Base-by-base conservation (phyloP, 2,888 invertebrate species). In the Diachrysia chrysitis region DNA sequence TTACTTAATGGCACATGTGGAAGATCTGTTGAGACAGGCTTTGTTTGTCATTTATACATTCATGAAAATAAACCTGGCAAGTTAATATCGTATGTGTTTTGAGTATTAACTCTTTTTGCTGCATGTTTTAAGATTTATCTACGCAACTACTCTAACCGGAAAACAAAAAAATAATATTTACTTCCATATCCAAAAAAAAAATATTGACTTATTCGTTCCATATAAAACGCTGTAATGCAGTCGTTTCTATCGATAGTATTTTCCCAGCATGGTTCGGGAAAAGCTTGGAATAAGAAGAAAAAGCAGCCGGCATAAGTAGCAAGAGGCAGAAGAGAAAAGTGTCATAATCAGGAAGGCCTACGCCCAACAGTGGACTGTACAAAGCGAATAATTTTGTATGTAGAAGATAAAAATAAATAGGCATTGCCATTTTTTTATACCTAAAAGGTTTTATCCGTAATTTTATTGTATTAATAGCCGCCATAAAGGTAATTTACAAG, bases 401-500 rank as follows among this genome's bases (percentile, higher is more conserved):
- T 42, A n/a, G 42, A 42, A 6, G 0, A 21, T 21, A 12, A 51
- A 12, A 14, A 21, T 42, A 42, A n/a, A 19, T 10, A 21, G 48
- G 12, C 48, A 51, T 19, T 19, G 48, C 48, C 1, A 21, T 21
- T 51, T 51, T 21, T n/a, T n/a, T n/a, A n/a, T 21, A 21, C 19
- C 21, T 21, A 21, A 51, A 10, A 51, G 21, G 21, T 51, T 19
- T 51, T 21, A 51, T 51, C 48, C 21, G 4, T 19, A 51, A 51
- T 21, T 51, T 51, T 51, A 51, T 51, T 21, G 21, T 51, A 19
- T 51, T 21, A 51, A 51, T 51, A 46, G 19, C 17, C 14, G 14
- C 51, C 23, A 60, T 21, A n/a, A 46, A 55, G 17, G 37, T 19
- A 75, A 17, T 32, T 58, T 59, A 59, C 42, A 42, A 42, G 16